These are phyloP conservation scores for Hirudinaria manillensis DNA, from an alignment of 2,888 invertebrate genomes.

Conservation along the genomic window DNA sequence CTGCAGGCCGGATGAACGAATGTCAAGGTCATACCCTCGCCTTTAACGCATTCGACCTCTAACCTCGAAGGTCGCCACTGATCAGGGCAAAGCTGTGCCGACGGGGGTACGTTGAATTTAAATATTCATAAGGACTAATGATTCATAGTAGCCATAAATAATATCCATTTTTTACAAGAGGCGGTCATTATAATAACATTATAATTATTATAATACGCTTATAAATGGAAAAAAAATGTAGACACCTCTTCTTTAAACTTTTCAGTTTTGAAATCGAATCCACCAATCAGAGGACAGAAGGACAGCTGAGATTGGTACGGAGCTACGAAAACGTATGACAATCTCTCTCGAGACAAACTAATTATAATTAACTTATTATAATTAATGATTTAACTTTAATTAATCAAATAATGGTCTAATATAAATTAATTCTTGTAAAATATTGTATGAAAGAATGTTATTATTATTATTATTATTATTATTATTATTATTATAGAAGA, in stretches of 20 bases:
- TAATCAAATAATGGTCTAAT: not conserved
- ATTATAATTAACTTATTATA: too few relatives aligned
- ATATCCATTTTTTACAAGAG: too few relatives aligned
- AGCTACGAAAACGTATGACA: not conserved
- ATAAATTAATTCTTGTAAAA: not conserved
- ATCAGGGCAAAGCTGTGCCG: conserved; percentile 42
- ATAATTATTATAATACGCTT: too few relatives aligned
- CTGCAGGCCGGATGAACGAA: conserved; percentile 26
- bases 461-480: too few relatives aligned
- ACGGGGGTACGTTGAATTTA: not conserved
- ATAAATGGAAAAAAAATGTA: too few relatives aligned
- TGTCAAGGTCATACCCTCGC: not conserved
- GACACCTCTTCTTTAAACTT: conserved; percentile 17
- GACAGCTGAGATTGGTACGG: conserved; percentile 19
- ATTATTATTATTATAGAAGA: too few relatives aligned
- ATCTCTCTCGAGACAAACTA: too few relatives aligned
- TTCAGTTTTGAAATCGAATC: conserved; percentile 24
- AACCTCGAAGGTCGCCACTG: conserved; percentile 45
- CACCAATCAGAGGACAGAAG: conserved; percentile 31
- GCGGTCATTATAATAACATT: too few relatives aligned
- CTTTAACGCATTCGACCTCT: not conserved
- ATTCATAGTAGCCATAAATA: too few relatives aligned
- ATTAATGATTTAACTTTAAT: not conserved
- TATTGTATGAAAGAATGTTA: not conserved
- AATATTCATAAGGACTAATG: not conserved